Conservation (phyloP, 2,113 vertebrate genomes). For the Corythornis madagascariensis region DNA sequence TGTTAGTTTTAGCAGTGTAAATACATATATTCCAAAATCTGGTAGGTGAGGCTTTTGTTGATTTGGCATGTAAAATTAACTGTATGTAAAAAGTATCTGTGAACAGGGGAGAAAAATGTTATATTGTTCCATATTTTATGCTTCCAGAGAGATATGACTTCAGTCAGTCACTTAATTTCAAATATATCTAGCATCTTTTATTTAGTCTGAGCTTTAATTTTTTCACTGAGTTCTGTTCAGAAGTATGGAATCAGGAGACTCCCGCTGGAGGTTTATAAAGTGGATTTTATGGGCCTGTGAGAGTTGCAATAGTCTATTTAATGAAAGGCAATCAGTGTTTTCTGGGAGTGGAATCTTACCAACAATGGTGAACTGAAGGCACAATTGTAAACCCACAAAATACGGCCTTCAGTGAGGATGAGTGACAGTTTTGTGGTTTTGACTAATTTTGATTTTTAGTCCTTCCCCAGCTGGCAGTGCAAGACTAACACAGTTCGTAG, state of each 20-base stretch:
- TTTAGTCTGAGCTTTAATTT: background rate
- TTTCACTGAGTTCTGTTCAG: background rate
- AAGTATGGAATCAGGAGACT: background rate
- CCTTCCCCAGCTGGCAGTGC: background rate
- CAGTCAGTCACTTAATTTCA: background rate
- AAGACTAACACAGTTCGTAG: background rate
- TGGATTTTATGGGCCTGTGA: background rate
- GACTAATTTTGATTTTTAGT: background rate
- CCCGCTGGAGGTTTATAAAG: background rate
- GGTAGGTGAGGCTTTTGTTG: background rate
- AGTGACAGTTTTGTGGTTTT: background rate
- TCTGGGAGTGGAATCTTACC: background rate
- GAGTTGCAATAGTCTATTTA: background rate
- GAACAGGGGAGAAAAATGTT: background rate
- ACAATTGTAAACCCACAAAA: background rate
- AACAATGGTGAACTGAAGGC: background rate
- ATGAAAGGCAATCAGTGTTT: background rate
- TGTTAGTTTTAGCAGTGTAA: background rate
- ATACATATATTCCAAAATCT: background rate
- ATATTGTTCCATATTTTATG: background rate
- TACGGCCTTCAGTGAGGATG: background rate
- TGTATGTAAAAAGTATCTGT: constrained; percentile 9
- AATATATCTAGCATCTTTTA: background rate
- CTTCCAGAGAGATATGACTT: constrained; percentile 28
- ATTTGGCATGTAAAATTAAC: constrained; percentile 25